Evolutionary conservation across 2,113 vertebrate species (phyloP), one percentile per base, ranked within the genome.

Genomic region (Mohoua ochrocephala): DNA sequence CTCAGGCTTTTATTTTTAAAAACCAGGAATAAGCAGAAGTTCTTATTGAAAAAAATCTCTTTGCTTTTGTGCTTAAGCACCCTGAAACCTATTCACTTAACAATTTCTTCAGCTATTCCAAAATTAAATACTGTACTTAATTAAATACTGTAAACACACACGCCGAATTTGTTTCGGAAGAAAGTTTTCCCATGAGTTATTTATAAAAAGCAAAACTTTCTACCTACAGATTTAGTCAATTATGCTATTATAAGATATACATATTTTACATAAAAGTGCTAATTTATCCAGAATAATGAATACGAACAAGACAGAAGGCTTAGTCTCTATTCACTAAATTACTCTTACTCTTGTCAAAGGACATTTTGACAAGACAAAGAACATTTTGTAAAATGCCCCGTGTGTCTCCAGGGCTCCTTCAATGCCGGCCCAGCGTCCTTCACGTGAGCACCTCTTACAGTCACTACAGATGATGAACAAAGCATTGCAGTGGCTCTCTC

Each of bases 221-320:
- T 87, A 94, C 67, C 87, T 89, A 89, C 91, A 93, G 65, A 87
- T 96, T 93, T 77, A 95, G 76, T 73, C 49, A 91, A 82, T 65
- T 52, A 64, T 22, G 47, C 77, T 84, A 96, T 95, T 92, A 63
- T 41, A 90, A 92, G 71, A 77, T 17, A 91, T 2, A 74, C 3
- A 7, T 53, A 22, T 87, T 93, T 91, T 85, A 85, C 16, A 82
- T 81, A 71, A 64, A 86, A 77, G 69, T 33, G 23, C 64, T 93
- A 76, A 75, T 84, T 87, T 95, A 57, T 57, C 74, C 33, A 79
- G 45, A 30, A 73, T 73, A 35, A 91, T 61, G 49, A 59, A 35
- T n/a, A 87, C 4, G 0, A 89, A 49, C 44, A 33, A 64, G 56
- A 83, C 13, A 78, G 22, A 49, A 86, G 56, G 68, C 42, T 59